Evolutionary conservation across 2,888 invertebrate species (phyloP), one percentile per base, ranked within the genome.

Genomic region (Lingula anatina): DNA sequence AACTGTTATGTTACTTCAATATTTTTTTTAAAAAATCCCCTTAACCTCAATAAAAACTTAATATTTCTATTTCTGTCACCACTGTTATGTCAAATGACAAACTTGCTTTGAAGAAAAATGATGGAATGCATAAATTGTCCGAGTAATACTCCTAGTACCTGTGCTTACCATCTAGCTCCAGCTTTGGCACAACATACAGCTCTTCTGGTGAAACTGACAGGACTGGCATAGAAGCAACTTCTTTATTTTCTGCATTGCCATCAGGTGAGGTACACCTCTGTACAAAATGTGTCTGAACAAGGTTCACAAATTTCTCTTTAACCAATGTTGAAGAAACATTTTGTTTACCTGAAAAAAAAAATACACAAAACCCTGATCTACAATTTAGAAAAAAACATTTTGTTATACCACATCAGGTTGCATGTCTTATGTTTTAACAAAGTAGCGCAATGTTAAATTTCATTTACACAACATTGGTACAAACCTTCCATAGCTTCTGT

Each of bases 271-370:
- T 82, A 9, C 86, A 82, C 53, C 87, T 84, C 60, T 86, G 85
- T 23, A 93, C 79, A 78, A 89, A 92, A 53, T 87, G 86, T 4
- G 89, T 87, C 21, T 84, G 84, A 1, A 87, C 85, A 49, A 94
- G 79, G 24, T 84, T 59, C 9, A 59, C 59, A 51, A 77, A 76
- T 50, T 72, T 74, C 27, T 74, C 71, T 48, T 62, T 60, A 5
- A 73, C 66, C 21, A 66, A 46, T 28, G 51, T 56, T 21, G 55
- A 49, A 9, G 58, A 54, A n/a, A 69, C 63, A 28, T 55, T 59
- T 7, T 54, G 53, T 44, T 62, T 58, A 25, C 64, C 66, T 65
- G 55, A 5, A 55, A 51, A 12, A 28, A 48, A n/a, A 48, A 39
- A 39, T 15, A 9, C 12, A 18, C 20, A 9, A 39, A 39, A 20